A percentile compares a stretch with the other conserved stretches of the same genome.
These are phyloP conservation scores for Pseudomyrmex concolor DNA, from an alignment of 1,140 invertebrate species.

Conservation along the genomic window DNA sequence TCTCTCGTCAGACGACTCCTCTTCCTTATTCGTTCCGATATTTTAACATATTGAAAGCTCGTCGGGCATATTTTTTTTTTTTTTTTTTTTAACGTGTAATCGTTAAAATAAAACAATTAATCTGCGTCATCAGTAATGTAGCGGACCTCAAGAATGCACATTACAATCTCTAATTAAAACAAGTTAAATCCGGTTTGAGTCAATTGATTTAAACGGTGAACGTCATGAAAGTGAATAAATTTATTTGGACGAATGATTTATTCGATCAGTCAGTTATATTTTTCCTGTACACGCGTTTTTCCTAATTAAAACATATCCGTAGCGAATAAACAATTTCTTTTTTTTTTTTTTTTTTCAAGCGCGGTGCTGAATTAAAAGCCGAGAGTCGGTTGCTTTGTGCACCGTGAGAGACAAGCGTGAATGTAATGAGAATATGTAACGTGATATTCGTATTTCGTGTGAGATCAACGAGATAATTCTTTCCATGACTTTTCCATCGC, in stretches of 20 bases:
- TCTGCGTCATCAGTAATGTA: no score
- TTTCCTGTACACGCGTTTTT: background rate
- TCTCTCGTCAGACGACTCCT: background rate
- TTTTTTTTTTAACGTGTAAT: background rate
- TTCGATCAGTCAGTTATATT: conserved; percentile 6
- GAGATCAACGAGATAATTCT: conserved; percentile 49
- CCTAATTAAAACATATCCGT: no score
- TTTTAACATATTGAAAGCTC: background rate
- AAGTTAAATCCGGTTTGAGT: background rate
- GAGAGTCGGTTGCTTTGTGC: conserved; percentile 1
- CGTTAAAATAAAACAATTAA: no score
- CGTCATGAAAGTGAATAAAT: background rate
- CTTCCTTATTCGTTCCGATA: no score
- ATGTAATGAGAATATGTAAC: conserved; percentile 31
- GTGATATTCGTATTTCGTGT: conserved; percentile 34
- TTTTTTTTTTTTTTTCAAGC: background rate
- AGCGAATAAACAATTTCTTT: background rate
- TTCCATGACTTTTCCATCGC: conserved; percentile 51
- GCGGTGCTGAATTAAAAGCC: conserved; percentile 6
- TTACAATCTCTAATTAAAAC: conserved; percentile 1
- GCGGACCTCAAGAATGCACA: no score
- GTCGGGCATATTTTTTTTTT: background rate
- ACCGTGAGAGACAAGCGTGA: background rate
- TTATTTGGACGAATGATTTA: conserved; percentile 16
- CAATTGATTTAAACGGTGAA: background rate